Percentiles rank a stretch among this genome's conserved stretches.
Conservation (phyloP, 2,113 vertebrate species). For the Sinocyclocheilus anophthalmus region DNA sequence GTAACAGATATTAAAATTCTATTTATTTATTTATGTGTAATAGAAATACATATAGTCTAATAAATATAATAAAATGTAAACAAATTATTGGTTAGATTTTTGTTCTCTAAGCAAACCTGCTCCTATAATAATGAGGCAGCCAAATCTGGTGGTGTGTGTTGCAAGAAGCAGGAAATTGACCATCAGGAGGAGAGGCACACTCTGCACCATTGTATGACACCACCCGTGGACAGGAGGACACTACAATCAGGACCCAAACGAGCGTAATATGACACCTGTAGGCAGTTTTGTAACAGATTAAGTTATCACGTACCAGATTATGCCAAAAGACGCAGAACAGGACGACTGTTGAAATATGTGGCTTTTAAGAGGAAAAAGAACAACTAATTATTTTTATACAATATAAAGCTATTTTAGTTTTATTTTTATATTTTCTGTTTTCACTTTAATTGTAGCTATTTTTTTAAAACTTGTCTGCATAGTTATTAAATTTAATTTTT, state of each 20-base stretch:
- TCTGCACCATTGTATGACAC: conserved; percentile 67
- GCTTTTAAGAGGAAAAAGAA: conserved; percentile 68
- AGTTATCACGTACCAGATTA: conserved; percentile 76
- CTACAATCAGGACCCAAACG: not conserved
- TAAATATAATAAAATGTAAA: no score
- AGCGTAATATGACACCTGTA: not conserved
- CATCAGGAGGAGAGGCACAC: conserved; percentile 61
- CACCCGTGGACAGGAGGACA: conserved; percentile 57
- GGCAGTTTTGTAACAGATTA: not conserved
- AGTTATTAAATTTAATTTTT: not conserved
- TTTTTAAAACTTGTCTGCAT: not conserved
- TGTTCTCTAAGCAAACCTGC: conserved; percentile 65
- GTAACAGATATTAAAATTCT: no score
- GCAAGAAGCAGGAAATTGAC: conserved; percentile 75
- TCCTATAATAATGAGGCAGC: conserved; percentile 78
- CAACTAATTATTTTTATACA: not conserved
- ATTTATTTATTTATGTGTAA: no score
- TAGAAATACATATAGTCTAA: no score
- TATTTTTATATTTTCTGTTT: no score
- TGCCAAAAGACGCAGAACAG: conserved; percentile 79
- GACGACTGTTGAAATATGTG: conserved; percentile 60
- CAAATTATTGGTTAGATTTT: not conserved
- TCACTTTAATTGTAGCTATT: no score
- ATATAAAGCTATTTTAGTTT: no score
- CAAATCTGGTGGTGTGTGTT: conserved; percentile 83